A percentile compares a stretch with the other conserved stretches of the same genome.
These are phyloP conservation scores for Lasiommata megera DNA, from an alignment of 2,888 invertebrate genomes.

Conservation along the genomic window DNA sequence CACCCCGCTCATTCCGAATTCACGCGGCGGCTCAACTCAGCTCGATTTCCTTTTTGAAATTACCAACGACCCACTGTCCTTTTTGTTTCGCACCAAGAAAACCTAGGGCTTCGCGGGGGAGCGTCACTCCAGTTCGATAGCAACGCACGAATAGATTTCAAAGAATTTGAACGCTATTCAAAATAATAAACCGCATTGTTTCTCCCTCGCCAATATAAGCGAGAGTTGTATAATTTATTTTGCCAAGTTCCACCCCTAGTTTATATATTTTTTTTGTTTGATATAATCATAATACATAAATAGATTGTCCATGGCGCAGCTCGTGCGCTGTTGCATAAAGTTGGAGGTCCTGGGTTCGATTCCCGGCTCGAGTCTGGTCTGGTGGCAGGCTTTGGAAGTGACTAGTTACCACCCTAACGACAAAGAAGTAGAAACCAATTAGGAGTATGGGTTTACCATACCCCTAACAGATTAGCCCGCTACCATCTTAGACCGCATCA, in stretches of 20 bases:
- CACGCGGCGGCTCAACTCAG: conserved; percentile 55
- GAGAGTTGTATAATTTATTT: not conserved
- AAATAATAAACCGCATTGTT: conserved; percentile 28
- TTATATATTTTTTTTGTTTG: not conserved
- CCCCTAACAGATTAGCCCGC: too few relatives aligned
- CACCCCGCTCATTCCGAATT: conserved; percentile 62
- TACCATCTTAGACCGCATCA: too few relatives aligned
- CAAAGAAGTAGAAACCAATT: too few relatives aligned
- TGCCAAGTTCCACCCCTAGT: not conserved
- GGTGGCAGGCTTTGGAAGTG: too few relatives aligned
- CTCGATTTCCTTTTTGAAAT: conserved; percentile 80
- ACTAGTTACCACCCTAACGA: too few relatives aligned
- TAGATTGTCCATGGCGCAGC: too few relatives aligned
- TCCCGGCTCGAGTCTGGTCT: too few relatives aligned
- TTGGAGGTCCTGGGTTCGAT: too few relatives aligned
- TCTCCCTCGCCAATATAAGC: conserved; percentile 7
- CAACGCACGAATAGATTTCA: conserved; percentile 36
- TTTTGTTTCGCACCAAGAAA: conserved; percentile 67
- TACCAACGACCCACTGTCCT: conserved; percentile 75
- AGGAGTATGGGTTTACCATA: too few relatives aligned
- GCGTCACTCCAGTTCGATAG: conserved; percentile 49
- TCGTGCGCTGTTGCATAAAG: too few relatives aligned
- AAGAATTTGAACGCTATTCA: conserved; percentile 30
- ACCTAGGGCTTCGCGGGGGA: conserved; percentile 51
- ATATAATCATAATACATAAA: too few relatives aligned